Base-by-base conservation (phyloP, 2,888 invertebrate species). In the Marronus borbonicus region DNA sequence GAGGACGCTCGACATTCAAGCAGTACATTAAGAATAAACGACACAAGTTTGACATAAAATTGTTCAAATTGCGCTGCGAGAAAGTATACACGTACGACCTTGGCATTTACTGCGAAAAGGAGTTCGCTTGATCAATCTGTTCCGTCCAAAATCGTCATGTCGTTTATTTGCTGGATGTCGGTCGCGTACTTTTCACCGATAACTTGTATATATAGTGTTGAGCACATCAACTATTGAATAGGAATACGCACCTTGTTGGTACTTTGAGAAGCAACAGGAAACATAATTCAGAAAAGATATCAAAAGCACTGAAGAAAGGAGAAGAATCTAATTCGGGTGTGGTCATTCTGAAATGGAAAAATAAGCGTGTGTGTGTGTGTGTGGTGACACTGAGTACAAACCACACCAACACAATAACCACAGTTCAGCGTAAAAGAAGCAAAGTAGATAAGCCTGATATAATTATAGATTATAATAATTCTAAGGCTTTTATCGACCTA, bases 21-120 rank as follows among this genome's bases (percentile, higher is more conserved):
- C 62, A 62, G 14, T 31, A 31, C 14, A 62, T 62, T 14, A 3
- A 28, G 24, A 62, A 62, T 7, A 62, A 62, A 28, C 62, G 62
- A 28, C 62, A 62, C 14, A 62, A 62, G 62, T 62, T 62, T 62
- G 62, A 24, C 8, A 62, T 31, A 14, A 62, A 62, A 62, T 28
- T 62, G 28, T 28, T 28, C 31, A 62, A 62, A 62, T 28, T 62
- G 31, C 2, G 62, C 14, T 28, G 24, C 62, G 28, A 62, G 3
- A 28, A 62, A 24, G 62, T 24, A 62, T 31, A 62, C 28, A 62
- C 62, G 28, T 62, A 62, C 31, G 14, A 62, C 31, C 14, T 62
- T 24, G 2, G 12, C 12, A 14, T 31, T 28, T 62, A 62, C 14
- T 62, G 62, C 28, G 31, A 24, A 28, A 5, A 31, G 62, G 31